These are phyloP conservation scores for Ianthella basta DNA, from an alignment of 37 sponge, comb jelly and placozoan species.

Conservation along the genomic window DNA sequence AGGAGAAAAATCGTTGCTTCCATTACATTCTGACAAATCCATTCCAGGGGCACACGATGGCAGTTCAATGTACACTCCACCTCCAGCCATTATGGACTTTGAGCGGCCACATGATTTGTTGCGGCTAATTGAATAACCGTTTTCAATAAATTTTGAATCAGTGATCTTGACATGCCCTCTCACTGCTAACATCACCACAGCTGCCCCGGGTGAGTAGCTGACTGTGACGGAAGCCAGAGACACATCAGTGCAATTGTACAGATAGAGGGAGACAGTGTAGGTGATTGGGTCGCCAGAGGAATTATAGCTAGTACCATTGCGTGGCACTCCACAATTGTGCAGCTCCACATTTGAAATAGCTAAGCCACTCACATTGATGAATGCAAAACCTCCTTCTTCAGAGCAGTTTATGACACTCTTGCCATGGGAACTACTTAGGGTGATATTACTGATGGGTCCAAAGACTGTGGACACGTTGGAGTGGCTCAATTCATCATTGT, in stretches of 20 bases:
- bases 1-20: no score
- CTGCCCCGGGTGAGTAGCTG: slow-evolving; percentile 15
- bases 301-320: slow-evolving; percentile 19
- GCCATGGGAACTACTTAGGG: neutral
- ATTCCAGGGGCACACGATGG: slow-evolving; percentile 11
- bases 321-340: neutral
- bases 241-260: neutral
- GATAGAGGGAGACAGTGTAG: slow-evolving; percentile 4
- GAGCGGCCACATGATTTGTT: neutral
- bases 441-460: neutral
- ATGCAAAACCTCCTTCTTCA: neutral
- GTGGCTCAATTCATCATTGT: neutral
- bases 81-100: neutral
- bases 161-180: neutral
- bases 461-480: neutral
- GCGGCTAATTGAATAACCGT: neutral
- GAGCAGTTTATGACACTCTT: neutral
- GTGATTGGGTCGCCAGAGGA: neutral
- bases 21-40: neutral
- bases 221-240: neutral
- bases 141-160: neutral
- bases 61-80: neutral
- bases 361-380: neutral
- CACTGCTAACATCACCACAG: slow-evolving; percentile 3
- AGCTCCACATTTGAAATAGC: neutral